Base-by-base conservation (phyloP, 2,888 invertebrate species). In the Agrenia bidenticulata region DNA sequence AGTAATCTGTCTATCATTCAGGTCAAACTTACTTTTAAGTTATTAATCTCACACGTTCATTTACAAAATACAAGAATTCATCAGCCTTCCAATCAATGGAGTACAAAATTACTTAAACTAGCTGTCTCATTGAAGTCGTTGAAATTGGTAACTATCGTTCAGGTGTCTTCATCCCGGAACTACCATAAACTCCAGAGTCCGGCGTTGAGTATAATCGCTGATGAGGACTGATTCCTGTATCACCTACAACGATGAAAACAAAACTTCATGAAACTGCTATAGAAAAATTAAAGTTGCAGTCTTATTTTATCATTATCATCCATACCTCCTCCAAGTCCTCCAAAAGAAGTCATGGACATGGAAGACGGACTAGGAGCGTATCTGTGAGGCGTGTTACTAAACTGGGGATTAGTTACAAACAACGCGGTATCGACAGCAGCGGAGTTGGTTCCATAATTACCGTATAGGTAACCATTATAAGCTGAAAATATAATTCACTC, bases 381-480 rank as follows among this genome's bases (percentile, higher is more conserved):
- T 23, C 51, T 21, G 4, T 13, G 23, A 17, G 51, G 51, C n/a
- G 15, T 11, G 24, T 21, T 24, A 21, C n/a, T 15, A 21, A 21
- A 51, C 51, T 45, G 45, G 4, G 51, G 51, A 15, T 15, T 51
- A 21, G 24, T 51, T 21, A 51, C 19, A 19, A 51, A 51, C 15
- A 51, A 19, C 9, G 51, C 7, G 15, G 51, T 19, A 19, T 51
- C 51, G 4, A 51, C 51, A 5, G 23, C 15, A 7, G 19, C 26
- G 2, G 5, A 4, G 2, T 26, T 21, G 26, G 4, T 51, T 15
- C 51, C 51, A 51, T 13, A 13, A 17, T 21, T 19, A 19, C 51
- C 51, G 45, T 51, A 51, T 9, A 51, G 13, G 51, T 51, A 51
- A 15, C 23, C 21, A 21, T 51, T 51, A 23, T 51, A 51, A 19